Conservation (phyloP, 2,888 invertebrate genomes). For the Agriotes lineatus region DNA sequence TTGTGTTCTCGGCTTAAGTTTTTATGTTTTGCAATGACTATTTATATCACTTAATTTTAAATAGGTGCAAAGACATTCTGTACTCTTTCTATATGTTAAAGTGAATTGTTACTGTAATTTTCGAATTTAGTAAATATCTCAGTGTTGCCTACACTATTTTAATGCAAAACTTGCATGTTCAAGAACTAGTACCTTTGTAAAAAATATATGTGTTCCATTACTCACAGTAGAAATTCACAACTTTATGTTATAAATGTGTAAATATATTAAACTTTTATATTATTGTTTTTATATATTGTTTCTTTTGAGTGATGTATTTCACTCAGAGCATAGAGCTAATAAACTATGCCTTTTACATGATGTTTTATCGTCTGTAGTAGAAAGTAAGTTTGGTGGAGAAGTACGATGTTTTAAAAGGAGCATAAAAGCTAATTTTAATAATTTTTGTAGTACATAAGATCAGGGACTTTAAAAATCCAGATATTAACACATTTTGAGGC, state of each 20-base stretch:
- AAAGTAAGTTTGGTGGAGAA: too few relatives aligned
- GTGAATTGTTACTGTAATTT: conserved; percentile 35
- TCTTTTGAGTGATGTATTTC: conserved; percentile 28
- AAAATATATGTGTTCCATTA: conserved; percentile 58
- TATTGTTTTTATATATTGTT: conserved; percentile 60
- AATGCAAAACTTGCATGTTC: conserved; percentile 62
- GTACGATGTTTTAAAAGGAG: too few relatives aligned
- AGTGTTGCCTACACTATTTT: conserved; percentile 62
- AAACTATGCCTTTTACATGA: too few relatives aligned
- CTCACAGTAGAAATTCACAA: conserved; percentile 45
- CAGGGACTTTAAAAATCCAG: too few relatives aligned
- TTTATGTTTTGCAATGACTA: conserved; percentile 3
- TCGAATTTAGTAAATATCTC: conserved; percentile 53
- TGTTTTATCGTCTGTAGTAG: too few relatives aligned
- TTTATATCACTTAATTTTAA: conserved; percentile 3
- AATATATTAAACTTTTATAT: conserved; percentile 61
- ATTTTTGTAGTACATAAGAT: too few relatives aligned
- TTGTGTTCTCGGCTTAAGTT: neutral
- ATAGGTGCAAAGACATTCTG: conserved; percentile 14
- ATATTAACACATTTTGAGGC: too few relatives aligned
- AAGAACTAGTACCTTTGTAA: conserved; percentile 61
- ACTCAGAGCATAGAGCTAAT: conserved; percentile 1
- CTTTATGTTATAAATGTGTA: conserved; percentile 63
- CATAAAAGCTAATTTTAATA: too few relatives aligned
- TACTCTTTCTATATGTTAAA: conserved; percentile 21